Evolutionary conservation across 2,888 invertebrate genomes (phyloP).

Genomic region (Volucella inanis): DNA sequence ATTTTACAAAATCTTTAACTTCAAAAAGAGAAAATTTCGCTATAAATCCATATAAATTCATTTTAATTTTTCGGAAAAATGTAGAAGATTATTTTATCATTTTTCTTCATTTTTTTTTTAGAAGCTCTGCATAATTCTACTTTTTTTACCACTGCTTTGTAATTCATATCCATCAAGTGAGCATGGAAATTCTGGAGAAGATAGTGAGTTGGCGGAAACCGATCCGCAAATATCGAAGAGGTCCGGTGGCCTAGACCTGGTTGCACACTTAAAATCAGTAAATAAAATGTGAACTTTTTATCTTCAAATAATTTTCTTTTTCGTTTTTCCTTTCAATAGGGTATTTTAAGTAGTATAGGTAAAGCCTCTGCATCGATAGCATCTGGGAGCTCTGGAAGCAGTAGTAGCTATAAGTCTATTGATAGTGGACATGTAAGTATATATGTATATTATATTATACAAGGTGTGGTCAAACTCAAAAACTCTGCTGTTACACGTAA

Average conservation of each 20-base stretch:
- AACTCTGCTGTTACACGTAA: neutral
- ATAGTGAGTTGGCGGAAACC: constrained; percentile 80
- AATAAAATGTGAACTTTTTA: neutral
- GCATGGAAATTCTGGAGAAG: constrained; percentile 78
- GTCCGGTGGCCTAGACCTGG: constrained; percentile 82
- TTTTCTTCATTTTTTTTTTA: constrained; percentile 46
- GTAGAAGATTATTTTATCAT: neutral
- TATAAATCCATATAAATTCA: no score
- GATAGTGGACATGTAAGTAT: constrained; percentile 63
- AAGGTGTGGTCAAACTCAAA: neutral
- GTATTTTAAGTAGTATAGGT: constrained; percentile 81
- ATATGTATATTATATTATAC: neutral
- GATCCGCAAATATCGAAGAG: constrained; percentile 80
- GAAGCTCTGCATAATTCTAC: constrained; percentile 77
- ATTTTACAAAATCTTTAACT: no score
- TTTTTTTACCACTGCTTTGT: constrained; percentile 78
- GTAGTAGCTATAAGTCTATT: constrained; percentile 77
- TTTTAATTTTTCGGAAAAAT: neutral
- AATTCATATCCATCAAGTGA: constrained; percentile 78
- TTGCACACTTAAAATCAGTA: constrained; percentile 80
- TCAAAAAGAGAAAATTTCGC: no score
- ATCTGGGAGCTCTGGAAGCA: constrained; percentile 81
- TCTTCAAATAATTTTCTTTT: constrained; percentile 1
- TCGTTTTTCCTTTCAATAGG: constrained; percentile 69
- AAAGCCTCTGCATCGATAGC: constrained; percentile 83